Conservation (phyloP, 2,888 invertebrate species). For the Patella ulyssiponensis region DNA sequence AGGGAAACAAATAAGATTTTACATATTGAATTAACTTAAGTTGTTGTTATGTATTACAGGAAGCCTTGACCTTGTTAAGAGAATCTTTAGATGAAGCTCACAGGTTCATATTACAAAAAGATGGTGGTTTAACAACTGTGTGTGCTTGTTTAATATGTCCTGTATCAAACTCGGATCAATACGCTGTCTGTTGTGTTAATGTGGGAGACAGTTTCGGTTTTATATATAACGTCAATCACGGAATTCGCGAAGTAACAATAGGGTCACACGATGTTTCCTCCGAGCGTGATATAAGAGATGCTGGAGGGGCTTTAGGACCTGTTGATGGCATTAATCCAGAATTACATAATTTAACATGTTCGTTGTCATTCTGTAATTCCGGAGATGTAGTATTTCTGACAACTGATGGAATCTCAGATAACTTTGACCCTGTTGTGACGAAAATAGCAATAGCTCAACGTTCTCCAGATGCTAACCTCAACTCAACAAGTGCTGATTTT, state of each 20-base stretch:
- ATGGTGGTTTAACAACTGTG: conserved; percentile 82
- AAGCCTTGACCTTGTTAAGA: conserved; percentile 84
- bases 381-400: conserved; percentile 90
- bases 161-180: conserved; percentile 74
- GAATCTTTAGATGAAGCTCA: conserved; percentile 89
- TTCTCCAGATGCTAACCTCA: conserved; percentile 43
- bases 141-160: conserved; percentile 82
- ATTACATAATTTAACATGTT: conserved; percentile 87
- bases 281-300: conserved; percentile 90
- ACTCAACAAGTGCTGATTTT: conserved; percentile 34
- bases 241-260: conserved; percentile 85
- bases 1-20: too few relatives aligned
- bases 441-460: conserved; percentile 79
- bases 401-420: conserved; percentile 91
- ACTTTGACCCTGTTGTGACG: conserved; percentile 92
- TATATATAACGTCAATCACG: conserved; percentile 81
- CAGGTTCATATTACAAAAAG: conserved; percentile 85
- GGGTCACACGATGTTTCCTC: conserved; percentile 87
- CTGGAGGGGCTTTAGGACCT: conserved; percentile 88
- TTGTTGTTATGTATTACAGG: conserved; percentile 70
- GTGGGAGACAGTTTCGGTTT: conserved; percentile 92
- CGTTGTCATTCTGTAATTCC: conserved; percentile 83
- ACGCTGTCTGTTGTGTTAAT: conserved; percentile 86
- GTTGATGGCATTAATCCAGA: conserved; percentile 87
- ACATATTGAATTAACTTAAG: too few relatives aligned